Base-by-base conservation (phyloP, 2,888 invertebrate genomes). In the Dysmachus trigonus region DNA sequence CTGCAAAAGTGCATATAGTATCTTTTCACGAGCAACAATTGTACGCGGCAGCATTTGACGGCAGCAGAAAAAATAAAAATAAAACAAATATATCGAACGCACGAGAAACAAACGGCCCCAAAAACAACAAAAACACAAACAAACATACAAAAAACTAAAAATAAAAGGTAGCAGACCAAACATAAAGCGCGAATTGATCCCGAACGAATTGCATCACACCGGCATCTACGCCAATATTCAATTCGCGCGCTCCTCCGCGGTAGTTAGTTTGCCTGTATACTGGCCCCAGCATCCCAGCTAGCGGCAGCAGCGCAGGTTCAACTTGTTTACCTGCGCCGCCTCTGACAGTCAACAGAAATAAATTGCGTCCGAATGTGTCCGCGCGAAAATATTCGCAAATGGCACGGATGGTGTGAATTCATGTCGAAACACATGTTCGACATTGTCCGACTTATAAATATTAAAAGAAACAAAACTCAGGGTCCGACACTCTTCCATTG, bases 381-480 rank as follows among this genome's bases (percentile, higher is more conserved):
- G 18, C 22, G 47, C 27, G 51, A 71, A 82, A 82, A 62, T 62
- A 33, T 62, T 33, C 62, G 18, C 30, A 76, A 74, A 51, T 41
- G 74, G 51, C 47, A 33, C 15, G 74, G 73, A 85, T 85, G 85
- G 85, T 85, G 85, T 73, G 85, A 85, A 85, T 85, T 85, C 85
- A 74, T 85, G 85, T 85, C 51, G 47, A 47, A 85, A 85, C 85
- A 85, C 35, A 85, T 85, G 85, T 85, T 85, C 85, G 33, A 85
- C 85, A 85, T 74, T 33, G 74, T 85, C 73, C 74, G 22, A 51
- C 85, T 85, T 85, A 85, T 85, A 85, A 85, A 85, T 85, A 85
- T 85, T 85, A 85, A 85, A 85, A 85, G 74, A 31, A 82, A 71
- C 82, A 82, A 82, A 82, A 82, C 6, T 22, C 47, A 47, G n/a